A percentile compares a stretch with the other conserved stretches of the same genome.
Evolutionary conservation across 1,140 invertebrate species (phyloP).

Genomic region (Drosophila lini): DNA sequence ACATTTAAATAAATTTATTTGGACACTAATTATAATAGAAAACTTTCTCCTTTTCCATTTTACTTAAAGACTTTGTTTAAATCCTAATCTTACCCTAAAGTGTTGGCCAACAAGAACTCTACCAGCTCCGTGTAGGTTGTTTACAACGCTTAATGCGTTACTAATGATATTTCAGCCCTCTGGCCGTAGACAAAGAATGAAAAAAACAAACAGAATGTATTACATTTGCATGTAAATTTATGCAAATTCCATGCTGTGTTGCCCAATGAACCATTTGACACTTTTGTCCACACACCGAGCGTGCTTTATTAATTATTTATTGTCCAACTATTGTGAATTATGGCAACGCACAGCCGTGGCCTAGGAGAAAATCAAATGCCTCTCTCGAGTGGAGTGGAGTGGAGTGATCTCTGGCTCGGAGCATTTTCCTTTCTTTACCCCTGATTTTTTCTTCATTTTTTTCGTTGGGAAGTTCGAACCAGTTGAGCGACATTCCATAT

Average conservation of each 20-base stretch:
- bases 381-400: conserved; percentile 35
- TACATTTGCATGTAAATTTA: conserved; percentile 70
- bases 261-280: conserved; percentile 75
- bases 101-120: conserved; percentile 39
- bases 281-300: conserved; percentile 72
- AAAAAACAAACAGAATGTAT: conserved; percentile 45
- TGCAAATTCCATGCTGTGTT: conserved; percentile 77
- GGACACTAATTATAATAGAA: not conserved
- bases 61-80: not conserved
- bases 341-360: conserved; percentile 50
- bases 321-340: conserved; percentile 72
- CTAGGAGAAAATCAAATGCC: conserved; percentile 36
- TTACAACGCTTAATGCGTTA: conserved; percentile 38
- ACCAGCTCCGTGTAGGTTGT: conserved; percentile 39
- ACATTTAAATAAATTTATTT: not conserved
- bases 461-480: conserved; percentile 53
- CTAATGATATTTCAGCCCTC: conserved; percentile 54
- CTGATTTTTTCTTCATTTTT: conserved; percentile 28
- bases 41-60: conserved; percentile 27
- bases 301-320: conserved; percentile 78
- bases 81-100: conserved; percentile 16
- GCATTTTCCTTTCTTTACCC: conserved; percentile 65
- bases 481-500: conserved; percentile 78
- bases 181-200: conserved; percentile 11
- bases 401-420: conserved; percentile 52